Base-by-base conservation (phyloP, 2,888 invertebrate genomes). In the Heliconius sara region DNA sequence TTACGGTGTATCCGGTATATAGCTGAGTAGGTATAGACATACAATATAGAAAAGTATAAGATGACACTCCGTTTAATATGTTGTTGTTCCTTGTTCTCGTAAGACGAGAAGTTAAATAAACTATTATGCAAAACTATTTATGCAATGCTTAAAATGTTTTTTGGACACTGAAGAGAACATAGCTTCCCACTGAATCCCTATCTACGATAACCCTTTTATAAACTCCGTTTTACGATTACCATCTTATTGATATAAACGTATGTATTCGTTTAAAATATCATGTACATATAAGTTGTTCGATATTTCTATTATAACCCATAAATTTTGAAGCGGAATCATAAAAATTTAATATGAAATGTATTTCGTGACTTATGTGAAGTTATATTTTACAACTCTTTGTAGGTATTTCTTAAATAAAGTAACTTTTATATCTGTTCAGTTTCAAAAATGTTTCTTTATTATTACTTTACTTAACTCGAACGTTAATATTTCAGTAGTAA, bases 261-360 rank as follows among this genome's bases (percentile, higher is more conserved):
- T 25, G 25, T 65, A 65, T 25, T 65, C 63, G 27, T 65, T 43
- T 70, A 43, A 43, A 39, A 43, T 39, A 70, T 70, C 2, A 43
- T n/a, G 39, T 25, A 7, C 43, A n/a, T 25, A 70, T 70, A 70
- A 70, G 43, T 25, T 25, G 70, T 25, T 70, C 43, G 43, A 70
- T 39, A n/a, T 70, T 43, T 70, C 25, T 70, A 70, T 70, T 70
- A 70, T 47, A 70, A 70, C 43, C 39, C n/a, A 70, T 70, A 70
- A 70, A 25, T 70, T 70, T 39, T 70, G 39, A 25, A 43, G 19
- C 25, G 12, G 25, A 25, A 47, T 70, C 70, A 70, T 70, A 70
- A 70, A 70, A 43, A 43, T 70, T 70, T 70, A 47, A 70, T 70
- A 70, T 43, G 13, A 25, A 47, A 43, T 39, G 70, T 70, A 70